These are phyloP conservation scores for Epinephelus lanceolatus DNA, from an alignment of 2,113 vertebrate genomes.

Conservation along the genomic window DNA sequence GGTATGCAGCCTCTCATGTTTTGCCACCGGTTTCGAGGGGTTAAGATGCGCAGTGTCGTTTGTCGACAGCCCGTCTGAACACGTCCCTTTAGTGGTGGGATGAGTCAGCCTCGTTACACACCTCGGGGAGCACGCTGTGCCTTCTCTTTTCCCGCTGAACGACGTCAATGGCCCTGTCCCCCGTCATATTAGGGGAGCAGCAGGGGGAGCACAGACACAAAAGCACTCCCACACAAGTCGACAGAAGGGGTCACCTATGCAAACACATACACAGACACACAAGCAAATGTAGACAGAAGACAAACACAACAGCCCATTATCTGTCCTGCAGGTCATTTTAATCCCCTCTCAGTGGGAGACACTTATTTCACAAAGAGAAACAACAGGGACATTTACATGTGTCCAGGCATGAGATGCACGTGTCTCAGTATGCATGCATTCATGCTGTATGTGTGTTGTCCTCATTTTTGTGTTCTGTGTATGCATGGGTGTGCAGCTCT, in stretches of 20 bases:
- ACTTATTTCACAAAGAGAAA: slow-evolving; percentile 3
- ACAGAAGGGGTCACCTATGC: slow-evolving; percentile 40
- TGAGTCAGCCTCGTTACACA: slow-evolving; percentile 81
- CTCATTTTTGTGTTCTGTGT: slow-evolving; percentile 5
- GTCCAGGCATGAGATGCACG: no score
- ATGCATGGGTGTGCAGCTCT: slow-evolving; percentile 2
- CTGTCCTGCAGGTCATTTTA: slow-evolving; percentile 43
- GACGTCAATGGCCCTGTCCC: slow-evolving; percentile 60
- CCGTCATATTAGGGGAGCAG: slow-evolving; percentile 62
- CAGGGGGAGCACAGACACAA: slow-evolving; percentile 42
- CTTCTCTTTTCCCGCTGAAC: slow-evolving; percentile 64
- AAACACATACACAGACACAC: slow-evolving; percentile 31
- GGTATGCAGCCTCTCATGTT: slow-evolving; percentile 12
- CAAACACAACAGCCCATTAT: slow-evolving; percentile 22
- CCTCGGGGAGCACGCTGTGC: slow-evolving; percentile 66
- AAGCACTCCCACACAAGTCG: slow-evolving; percentile 42
- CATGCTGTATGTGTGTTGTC: background rate
- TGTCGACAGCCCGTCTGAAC: slow-evolving; percentile 46
- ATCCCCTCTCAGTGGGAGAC: slow-evolving; percentile 31
- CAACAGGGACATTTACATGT: background rate
- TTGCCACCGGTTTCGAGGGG: slow-evolving; percentile 33
- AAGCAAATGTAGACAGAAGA: slow-evolving; percentile 11
- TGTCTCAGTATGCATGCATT: background rate
- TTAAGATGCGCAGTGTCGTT: slow-evolving; percentile 47
- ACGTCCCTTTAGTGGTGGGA: slow-evolving; percentile 59